Evolutionary conservation across 2,797 vertebrate genomes (phyloP), one percentile per base, ranked within the genome.

Genomic region (Lindbergichthys nudifrons): DNA sequence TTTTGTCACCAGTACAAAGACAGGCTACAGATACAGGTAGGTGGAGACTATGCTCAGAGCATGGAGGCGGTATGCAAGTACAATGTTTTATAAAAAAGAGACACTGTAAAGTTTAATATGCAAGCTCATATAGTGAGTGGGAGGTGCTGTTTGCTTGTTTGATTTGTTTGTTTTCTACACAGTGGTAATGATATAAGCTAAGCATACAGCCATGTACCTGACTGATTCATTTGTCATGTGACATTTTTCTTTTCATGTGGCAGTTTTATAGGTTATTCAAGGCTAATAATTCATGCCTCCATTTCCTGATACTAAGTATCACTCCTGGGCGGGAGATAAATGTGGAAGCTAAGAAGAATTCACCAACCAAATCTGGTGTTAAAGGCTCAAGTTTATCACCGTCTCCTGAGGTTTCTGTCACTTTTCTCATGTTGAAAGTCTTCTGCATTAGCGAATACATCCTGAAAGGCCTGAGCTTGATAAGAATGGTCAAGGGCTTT

Each of bases 401-500:
- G 39, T 18, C 54, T 21, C 41, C 16, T 58, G 42, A 78, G 57
- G 11, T 81, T 71, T 64, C n/a, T 10, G 46, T 63, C 63, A 65
- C 19, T 65, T 46, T 64, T 48, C 73, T 73, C 58, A 18, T 53
- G 32, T 65, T 67, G 63, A 45, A 68, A 21, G 53, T 32, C 43
- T 11, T 53, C 16, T 52, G 11, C 46, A 69, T 58, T 10, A 39
- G 56, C 11, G 47, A 51, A 66, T 47, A 54, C 45, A 46, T 63
- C 30, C 14, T 45, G 16, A 41, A 18, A 26, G 23, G 59, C 66
- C 42, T 16, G 16, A 64, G 46, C 50, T 52, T 45, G 60, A 81
- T 64, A 80, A 62, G 53, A 77, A 79, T 78, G n/a, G 65, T 50
- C 42, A 64, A 61, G 30, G 23, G 56, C 12, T 54, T 61, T 64